A percentile compares a stretch with the other conserved stretches of the same genome.
These are phyloP conservation scores for Eristalis pertinax DNA, from an alignment of 2,888 invertebrate genomes.

Conservation along the genomic window DNA sequence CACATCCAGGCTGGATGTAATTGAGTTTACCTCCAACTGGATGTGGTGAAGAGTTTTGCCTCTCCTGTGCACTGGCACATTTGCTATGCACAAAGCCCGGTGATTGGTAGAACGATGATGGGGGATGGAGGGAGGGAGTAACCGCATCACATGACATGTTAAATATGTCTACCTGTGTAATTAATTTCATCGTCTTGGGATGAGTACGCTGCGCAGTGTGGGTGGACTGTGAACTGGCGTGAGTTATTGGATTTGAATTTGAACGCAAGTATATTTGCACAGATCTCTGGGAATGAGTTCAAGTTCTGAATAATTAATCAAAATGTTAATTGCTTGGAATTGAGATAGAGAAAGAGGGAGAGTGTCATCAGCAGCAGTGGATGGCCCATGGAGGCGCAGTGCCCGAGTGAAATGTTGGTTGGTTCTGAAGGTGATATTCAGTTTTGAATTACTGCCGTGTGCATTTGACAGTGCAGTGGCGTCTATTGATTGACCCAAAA, in stretches of 20 bases:
- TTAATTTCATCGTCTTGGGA: slow-evolving; percentile 61
- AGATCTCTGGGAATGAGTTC: slow-evolving; percentile 47
- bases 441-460: too few relatives aligned
- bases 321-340: slow-evolving; percentile 69
- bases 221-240: slow-evolving; percentile 8
- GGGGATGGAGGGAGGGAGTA: slow-evolving; percentile 27
- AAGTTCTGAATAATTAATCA: slow-evolving; percentile 68
- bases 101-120: not conserved
- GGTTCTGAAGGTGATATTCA: too few relatives aligned
- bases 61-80: slow-evolving; percentile 34
- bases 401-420: too few relatives aligned
- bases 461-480: slow-evolving; percentile 11
- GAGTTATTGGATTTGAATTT: slow-evolving; percentile 71
- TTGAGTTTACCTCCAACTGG: slow-evolving; percentile 61
- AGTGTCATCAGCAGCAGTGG: slow-evolving; percentile 20
- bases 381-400: not conserved
- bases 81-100: slow-evolving; percentile 50
- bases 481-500: slow-evolving; percentile 1
- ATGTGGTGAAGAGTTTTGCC: slow-evolving; percentile 10
- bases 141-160: slow-evolving; percentile 58
- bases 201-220: not conserved
- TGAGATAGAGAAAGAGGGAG: too few relatives aligned
- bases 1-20: slow-evolving; percentile 46
- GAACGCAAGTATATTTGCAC: slow-evolving; percentile 61
- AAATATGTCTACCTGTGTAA: slow-evolving; percentile 71